Base-by-base conservation (phyloP, 2,797 vertebrate genomes). In the Fringilla coelebs region DNA sequence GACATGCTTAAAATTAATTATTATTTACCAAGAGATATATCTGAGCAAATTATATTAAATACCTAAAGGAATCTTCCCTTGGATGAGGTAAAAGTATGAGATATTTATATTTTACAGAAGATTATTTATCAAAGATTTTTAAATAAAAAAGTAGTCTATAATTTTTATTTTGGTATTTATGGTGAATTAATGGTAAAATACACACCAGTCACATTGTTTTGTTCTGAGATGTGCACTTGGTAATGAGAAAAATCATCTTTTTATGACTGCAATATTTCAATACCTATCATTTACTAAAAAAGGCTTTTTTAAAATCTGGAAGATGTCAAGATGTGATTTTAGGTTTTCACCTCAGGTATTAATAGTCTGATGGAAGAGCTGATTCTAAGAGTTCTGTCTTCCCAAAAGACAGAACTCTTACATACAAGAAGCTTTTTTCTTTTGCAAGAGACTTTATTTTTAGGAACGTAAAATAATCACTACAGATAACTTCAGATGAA, bases 1-100 rank as follows among this genome's bases (percentile, higher is more conserved):
- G 17, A 96, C 48, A 41, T 95, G 66, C 68, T 92, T 95, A 78
- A 95, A 96, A 94, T 94, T 81, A 81, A 96, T 43, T 92, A 94
- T 77, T 68, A 18, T 89, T 85, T 91, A 94, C 78, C 72, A 31
- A 92, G 79, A 71, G 71, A 91, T 68, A 88, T 31, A 81, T 67
- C 92, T 48, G 93, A 96, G 79, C 73, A 97, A 83, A 93, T 96
- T 83, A 73, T 87, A 60, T 92, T 94, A 88, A 86, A 87, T 54
- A 55, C 74, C 79, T 94, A 94, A 93, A 89, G 46, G 34, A 89
- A 34, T 88, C 49, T 94, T 96, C 62, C 88, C 46, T 85, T 97
- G 73, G n/a, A 90, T 81, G 52, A 96, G 41, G 83, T 97, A 58
- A 93, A 96, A 94, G 76, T 63, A 48, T 8, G 17, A 84, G 19